Conservation (phyloP, 2,888 invertebrate species). For the Bimastos eiseni region DNA sequence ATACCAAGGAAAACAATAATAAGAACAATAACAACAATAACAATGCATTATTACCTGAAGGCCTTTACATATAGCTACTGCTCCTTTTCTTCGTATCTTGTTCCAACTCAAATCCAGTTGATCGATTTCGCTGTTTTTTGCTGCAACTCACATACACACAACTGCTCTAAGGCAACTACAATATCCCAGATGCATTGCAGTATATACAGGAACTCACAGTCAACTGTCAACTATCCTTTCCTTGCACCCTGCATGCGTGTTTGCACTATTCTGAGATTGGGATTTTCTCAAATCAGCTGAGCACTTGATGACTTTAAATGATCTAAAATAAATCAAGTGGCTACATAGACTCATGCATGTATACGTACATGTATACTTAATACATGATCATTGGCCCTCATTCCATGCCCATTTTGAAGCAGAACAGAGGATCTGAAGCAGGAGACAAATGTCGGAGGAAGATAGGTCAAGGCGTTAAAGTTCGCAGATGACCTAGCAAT, state of each 20-base stretch:
- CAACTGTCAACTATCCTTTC: not conserved
- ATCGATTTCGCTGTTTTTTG: not conserved
- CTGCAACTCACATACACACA: not conserved
- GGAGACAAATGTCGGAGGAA: too few species aligned
- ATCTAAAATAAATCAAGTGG: too few species aligned
- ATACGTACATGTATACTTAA: not conserved
- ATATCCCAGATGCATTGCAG: too few species aligned
- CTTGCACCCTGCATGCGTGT: not conserved
- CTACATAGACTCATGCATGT: not conserved
- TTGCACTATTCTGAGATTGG: not conserved
- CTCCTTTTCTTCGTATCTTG: slow-evolving; percentile 14
- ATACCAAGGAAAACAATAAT: too few species aligned
- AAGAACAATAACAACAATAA: too few species aligned
- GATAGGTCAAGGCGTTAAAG: too few species aligned
- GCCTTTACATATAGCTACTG: not conserved
- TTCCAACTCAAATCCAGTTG: slow-evolving; percentile 5
- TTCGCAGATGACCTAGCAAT: too few species aligned
- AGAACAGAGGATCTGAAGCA: too few species aligned
- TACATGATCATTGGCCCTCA: too few species aligned
- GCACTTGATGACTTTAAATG: too few species aligned
- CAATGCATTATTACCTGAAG: not conserved
- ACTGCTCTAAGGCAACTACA: not conserved
- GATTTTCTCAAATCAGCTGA: not conserved
- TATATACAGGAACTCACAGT: not conserved
- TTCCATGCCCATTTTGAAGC: too few species aligned